A percentile compares a stretch with the other conserved stretches of the same genome.
phyloP scores from a whole-genome alignment of 2,113 vertebrate species.

The Empidonax traillii region DNA sequence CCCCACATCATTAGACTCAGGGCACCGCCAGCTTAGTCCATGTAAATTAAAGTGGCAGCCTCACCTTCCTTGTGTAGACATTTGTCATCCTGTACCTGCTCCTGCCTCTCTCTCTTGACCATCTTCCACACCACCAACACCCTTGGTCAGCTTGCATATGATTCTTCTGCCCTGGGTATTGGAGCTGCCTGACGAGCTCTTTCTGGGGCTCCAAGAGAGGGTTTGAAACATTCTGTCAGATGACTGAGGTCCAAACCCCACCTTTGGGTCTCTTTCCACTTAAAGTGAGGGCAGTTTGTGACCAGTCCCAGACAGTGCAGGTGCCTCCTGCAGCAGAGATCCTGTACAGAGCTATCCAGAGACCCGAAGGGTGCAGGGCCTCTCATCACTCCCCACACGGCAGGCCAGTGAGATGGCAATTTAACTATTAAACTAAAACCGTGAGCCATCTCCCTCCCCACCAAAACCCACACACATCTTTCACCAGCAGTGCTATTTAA shows the following conservation, averaged over 20 bases:
- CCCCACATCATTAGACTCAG: neutral
- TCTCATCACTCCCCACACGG: accelerated
- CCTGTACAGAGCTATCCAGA: accelerated
- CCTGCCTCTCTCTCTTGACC: neutral
- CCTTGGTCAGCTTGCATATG: neutral
- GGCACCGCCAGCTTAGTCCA: neutral
- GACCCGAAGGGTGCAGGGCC: accelerated
- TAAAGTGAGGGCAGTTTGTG: neutral
- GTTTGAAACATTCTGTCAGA: neutral
- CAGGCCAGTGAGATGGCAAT: accelerated
- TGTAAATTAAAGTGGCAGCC: neutral
- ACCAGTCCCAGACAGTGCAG: accelerated
- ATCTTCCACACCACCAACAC: neutral
- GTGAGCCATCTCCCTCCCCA: accelerated
- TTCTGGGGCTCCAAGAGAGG: neutral
- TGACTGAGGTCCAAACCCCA: neutral
- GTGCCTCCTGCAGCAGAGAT: neutral
- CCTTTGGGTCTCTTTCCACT: neutral
- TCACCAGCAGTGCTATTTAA: neutral
- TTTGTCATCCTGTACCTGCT: neutral
- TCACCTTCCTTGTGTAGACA: neutral
- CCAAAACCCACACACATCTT: accelerated
- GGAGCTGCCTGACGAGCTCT: accelerated
- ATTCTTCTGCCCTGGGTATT: neutral
- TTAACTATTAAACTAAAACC: accelerated